Percentiles rank a stretch among this genome's conserved stretches.
These are phyloP conservation scores for Cylloceria caligata DNA, from an alignment of 2,888 invertebrate species.

Conservation along the genomic window DNA sequence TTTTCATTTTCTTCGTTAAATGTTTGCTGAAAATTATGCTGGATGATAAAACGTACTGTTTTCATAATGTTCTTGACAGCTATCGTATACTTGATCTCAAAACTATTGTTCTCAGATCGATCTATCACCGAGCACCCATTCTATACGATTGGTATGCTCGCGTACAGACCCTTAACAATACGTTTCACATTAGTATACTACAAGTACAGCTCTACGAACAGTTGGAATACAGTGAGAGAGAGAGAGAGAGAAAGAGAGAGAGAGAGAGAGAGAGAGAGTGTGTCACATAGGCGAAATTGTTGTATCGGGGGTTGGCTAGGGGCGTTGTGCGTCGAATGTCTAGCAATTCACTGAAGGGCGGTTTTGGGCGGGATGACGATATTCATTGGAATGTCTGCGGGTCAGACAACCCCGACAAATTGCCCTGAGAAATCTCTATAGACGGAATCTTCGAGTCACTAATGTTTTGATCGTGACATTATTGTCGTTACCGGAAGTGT, in stretches of 20 bases:
- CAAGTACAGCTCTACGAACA: conserved; percentile 28
- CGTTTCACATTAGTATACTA: conserved; percentile 71
- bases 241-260: conserved; percentile 33
- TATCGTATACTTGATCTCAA: conserved; percentile 32
- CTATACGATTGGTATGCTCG: conserved; percentile 28
- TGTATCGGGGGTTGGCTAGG: conserved; percentile 70
- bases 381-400: conserved; percentile 71
- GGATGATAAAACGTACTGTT: conserved; percentile 33
- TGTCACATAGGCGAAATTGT: conserved; percentile 72
- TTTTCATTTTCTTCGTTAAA: background rate
- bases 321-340: conserved; percentile 76
- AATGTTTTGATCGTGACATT: conserved; percentile 61
- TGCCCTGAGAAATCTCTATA: conserved; percentile 74
- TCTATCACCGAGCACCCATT: conserved; percentile 41
- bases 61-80: conserved; percentile 35
- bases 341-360: conserved; percentile 71
- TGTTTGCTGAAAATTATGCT: conserved; percentile 20
- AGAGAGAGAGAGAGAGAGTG: no score
- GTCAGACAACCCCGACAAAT: conserved; percentile 75
- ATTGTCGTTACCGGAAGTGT: conserved; percentile 54
- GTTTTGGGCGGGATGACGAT: conserved; percentile 70
- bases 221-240: conserved; percentile 50
- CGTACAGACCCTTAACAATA: conserved; percentile 76
- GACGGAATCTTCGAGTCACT: conserved; percentile 52
- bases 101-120: conserved; percentile 58